Percentiles rank a stretch among this genome's conserved stretches.
Evolutionary conservation across 2,113 vertebrate species (phyloP).

Genomic region (Rhinoderma darwinii): DNA sequence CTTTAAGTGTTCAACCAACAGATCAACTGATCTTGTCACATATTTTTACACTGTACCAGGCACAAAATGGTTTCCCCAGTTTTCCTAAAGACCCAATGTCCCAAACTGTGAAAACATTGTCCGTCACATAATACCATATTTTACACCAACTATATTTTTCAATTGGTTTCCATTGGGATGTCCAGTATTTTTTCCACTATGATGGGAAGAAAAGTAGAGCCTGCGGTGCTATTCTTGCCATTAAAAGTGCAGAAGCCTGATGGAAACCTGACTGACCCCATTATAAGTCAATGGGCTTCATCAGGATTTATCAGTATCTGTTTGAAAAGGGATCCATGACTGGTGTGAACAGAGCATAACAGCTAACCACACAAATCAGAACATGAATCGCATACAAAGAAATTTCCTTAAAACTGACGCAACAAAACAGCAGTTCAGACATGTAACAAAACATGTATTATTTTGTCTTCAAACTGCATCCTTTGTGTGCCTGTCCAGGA

Average conservation of each 20-base stretch:
- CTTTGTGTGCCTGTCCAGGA: constrained; percentile 36
- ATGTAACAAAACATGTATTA: constrained; percentile 9
- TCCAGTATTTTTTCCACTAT: neutral
- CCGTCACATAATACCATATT: neutral
- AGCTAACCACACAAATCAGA: constrained; percentile 2
- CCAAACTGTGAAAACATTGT: neutral
- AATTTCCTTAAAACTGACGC: constrained; percentile 25
- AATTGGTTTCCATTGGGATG: neutral
- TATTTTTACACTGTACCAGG: no score
- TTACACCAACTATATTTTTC: neutral
- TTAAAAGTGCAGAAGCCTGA: neutral
- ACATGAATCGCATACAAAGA: constrained; percentile 27
- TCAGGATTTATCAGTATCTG: neutral
- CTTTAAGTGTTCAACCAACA: no score
- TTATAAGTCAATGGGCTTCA: neutral
- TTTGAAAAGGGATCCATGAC: neutral
- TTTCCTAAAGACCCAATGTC: neutral
- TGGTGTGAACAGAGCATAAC: neutral
- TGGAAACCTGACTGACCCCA: neutral
- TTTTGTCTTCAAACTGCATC: constrained; percentile 28
- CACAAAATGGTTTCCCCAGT: neutral
- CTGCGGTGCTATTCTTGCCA: neutral
- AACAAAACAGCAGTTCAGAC: constrained; percentile 40
- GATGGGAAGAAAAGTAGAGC: neutral
- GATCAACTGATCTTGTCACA: neutral